Conservation (phyloP, 2,113 vertebrate species). For the Psittacula cyanocephala region DNA sequence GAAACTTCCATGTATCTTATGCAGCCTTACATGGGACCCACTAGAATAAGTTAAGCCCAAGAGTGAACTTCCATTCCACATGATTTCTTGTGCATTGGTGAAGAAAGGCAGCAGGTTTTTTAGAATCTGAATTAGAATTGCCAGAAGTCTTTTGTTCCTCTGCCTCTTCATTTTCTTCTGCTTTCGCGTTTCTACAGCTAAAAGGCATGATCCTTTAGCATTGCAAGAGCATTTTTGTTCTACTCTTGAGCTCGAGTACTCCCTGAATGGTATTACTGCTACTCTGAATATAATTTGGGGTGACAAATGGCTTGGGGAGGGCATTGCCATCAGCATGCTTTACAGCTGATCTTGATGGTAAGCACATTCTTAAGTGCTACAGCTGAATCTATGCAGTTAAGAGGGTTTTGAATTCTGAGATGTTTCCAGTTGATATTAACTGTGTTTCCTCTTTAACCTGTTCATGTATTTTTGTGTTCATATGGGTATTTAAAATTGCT, state of each 20-base stretch:
- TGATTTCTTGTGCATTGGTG: neutral
- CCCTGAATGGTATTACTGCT: neutral
- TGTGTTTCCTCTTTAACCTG: neutral
- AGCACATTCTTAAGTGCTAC: neutral
- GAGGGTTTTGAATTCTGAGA: neutral
- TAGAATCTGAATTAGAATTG: neutral
- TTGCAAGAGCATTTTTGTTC: neutral
- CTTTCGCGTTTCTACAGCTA: neutral
- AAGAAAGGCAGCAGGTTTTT: neutral
- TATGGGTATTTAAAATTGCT: neutral
- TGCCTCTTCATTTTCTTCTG: neutral
- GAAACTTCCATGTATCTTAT: neutral
- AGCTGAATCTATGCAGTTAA: neutral
- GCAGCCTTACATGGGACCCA: neutral
- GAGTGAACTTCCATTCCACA: neutral
- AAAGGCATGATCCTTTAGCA: neutral
- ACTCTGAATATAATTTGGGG: neutral
- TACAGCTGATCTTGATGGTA: neutral
- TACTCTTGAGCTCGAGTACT: neutral
- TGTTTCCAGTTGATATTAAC: neutral
- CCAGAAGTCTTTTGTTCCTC: neutral
- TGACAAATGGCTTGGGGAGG: neutral
- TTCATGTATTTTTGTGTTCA: neutral
- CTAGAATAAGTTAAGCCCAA: neutral
- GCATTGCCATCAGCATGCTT: neutral